A percentile compares a stretch with the other conserved stretches of the same genome.
Evolutionary conservation across 2,888 invertebrate species (phyloP).

Genomic region (Perizoma flavofasciatum): DNA sequence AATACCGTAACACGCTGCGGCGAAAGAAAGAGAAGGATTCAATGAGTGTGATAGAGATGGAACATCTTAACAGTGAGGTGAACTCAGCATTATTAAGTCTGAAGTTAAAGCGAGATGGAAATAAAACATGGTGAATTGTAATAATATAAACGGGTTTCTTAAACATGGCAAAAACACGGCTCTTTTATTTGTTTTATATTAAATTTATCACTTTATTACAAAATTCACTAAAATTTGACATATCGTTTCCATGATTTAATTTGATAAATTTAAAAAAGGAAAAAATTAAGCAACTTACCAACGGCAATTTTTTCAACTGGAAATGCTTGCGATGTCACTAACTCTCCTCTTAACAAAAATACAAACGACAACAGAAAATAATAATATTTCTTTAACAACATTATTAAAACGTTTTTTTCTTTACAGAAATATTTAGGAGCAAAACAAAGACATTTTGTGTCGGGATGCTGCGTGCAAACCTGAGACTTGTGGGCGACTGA

Average conservation of each 20-base stretch:
- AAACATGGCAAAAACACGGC: no score
- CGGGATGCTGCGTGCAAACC: conserved; percentile 79
- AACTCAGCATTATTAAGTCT: conserved; percentile 43
- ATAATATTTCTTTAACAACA: conserved; percentile 46
- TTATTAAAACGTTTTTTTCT: conserved; percentile 38
- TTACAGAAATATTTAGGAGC: background rate
- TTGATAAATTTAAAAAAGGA: no score
- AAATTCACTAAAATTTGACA: no score
- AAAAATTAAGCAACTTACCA: conserved; percentile 57
- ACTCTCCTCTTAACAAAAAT: conserved; percentile 62
- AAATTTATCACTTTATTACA: no score
- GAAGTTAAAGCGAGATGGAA: conserved; percentile 51
- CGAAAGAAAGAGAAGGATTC: conserved; percentile 44
- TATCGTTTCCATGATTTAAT: no score
- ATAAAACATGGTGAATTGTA: conserved; percentile 11
- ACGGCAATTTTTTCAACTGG: conserved; percentile 78
- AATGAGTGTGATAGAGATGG: conserved; percentile 59
- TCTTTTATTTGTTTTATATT: no score
- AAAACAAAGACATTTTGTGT: conserved; percentile 30
- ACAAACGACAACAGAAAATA: conserved; percentile 52
- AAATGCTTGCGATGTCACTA: conserved; percentile 66
- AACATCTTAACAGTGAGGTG: conserved; percentile 46
- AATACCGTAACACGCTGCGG: conserved; percentile 29
- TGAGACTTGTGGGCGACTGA: conserved; percentile 81
- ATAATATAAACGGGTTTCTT: no score